Base-by-base conservation (phyloP, 2,113 vertebrate species). In the Sigmodon hispidus region DNA sequence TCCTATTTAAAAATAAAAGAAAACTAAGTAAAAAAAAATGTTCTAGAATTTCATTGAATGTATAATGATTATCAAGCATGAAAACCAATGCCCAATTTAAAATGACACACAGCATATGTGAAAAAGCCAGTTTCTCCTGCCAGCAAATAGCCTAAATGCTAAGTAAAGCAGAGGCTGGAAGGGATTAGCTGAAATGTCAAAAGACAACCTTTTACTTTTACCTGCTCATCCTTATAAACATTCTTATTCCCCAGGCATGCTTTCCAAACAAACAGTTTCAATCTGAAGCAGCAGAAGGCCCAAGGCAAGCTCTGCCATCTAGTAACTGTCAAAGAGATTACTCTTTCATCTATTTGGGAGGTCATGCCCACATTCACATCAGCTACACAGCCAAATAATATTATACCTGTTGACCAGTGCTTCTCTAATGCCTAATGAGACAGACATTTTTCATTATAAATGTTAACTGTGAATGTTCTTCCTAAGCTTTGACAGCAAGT, bases 161-260 rank as follows among this genome's bases (percentile, higher is more conserved):
- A 99, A 99, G 98, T 96, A 99, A 98, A 99, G 97, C 99, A 98
- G 98, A 98, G 98, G 98, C 99, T 99, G 98, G 98, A 99, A 99
- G 98, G 99, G 98, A 99, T 99, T 99, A 99, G 98, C 98, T 98
- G 98, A 99, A 99, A 99, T 99, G 99, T 99, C 99, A 99, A 95
- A 98, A 99, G 99, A 99, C 99, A 99, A 98, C 98, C 98, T 98
- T 98, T 98, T 98, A 98, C 98, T 97, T 98, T 97, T 99, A 99
- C 99, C 99, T 99, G 99, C 98, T 99, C 99, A 99, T 99, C 99
- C 99, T 99, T 99, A 98, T 99, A 99, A 99, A 99, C 98, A 98
- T 98, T 98, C 98, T 97, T 99, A 98, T 98, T 99, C 98, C 98
- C 97, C 97, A 98, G 99, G 99, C 99, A 99, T 98, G 98, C 98